Evolutionary conservation across 2,113 vertebrate genomes (phyloP).

Genomic region (Polyodon spathula): DNA sequence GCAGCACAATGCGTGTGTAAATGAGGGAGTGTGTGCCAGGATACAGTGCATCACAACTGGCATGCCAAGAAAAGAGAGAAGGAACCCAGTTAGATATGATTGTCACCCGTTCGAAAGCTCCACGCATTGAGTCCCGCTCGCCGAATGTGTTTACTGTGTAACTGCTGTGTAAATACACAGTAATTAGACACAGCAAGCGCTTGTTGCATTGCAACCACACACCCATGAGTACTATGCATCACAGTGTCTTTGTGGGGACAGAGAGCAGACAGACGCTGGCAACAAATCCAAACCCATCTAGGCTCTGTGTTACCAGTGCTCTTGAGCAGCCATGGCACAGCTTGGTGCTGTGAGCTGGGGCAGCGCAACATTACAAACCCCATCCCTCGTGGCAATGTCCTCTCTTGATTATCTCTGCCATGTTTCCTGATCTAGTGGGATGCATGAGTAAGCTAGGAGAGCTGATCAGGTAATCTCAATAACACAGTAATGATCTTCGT

Average conservation of each 20-base stretch:
- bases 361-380: neutral
- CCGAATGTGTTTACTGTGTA: too few relatives aligned
- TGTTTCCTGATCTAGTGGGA: neutral
- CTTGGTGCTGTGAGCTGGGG: neutral
- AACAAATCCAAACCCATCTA: neutral
- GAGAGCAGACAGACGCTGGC: too few relatives aligned
- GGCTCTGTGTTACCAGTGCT: neutral
- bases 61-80: too few relatives aligned
- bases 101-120: too few relatives aligned
- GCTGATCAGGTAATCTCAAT: neutral
- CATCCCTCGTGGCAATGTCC: neutral
- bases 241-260: neutral
- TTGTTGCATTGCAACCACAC: too few relatives aligned
- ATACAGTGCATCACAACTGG: too few relatives aligned
- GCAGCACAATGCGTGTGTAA: too few relatives aligned
- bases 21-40: too few relatives aligned
- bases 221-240: neutral
- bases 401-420: neutral
- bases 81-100: too few relatives aligned
- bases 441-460: neutral
- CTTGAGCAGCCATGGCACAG: neutral
- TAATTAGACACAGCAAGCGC: too few relatives aligned
- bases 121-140: too few relatives aligned
- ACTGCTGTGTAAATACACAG: too few relatives aligned
- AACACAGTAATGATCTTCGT: neutral